phyloP scores from a whole-genome alignment of 2,888 invertebrate genomes.

The Leptogaster cylindrica region DNA sequence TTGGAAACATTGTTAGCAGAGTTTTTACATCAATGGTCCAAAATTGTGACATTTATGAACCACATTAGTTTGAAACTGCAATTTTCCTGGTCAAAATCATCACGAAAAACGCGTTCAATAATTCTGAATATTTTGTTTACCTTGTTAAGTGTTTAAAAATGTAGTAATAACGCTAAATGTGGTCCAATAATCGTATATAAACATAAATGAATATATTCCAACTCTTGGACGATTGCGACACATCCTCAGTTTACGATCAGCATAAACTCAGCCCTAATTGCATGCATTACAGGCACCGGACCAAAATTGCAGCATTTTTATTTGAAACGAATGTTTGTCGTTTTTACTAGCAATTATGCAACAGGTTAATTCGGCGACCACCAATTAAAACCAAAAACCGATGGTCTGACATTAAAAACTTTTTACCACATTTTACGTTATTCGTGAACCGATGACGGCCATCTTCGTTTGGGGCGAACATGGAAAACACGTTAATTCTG shows the following conservation, averaged over 20 bases:
- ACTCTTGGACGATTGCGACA: constrained; percentile 19
- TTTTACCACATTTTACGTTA: constrained; percentile 32
- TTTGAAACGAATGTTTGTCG: neutral
- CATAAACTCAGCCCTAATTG: constrained; percentile 21
- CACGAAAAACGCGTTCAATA: no score
- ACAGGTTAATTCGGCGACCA: neutral
- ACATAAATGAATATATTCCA: no score
- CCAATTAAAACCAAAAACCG: neutral
- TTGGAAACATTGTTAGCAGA: no score
- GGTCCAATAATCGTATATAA: neutral
- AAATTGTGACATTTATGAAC: no score
- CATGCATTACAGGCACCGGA: neutral
- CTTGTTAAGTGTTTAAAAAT: neutral
- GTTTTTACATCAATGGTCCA: no score
- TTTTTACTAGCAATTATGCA: constrained; percentile 21
- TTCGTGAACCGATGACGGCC: no score
- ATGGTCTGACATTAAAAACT: neutral
- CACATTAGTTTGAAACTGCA: no score
- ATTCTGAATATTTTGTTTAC: no score
- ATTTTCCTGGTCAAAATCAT: no score
- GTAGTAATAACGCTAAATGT: neutral
- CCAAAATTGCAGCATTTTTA: neutral
- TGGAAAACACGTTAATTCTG: no score
- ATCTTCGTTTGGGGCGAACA: no score
- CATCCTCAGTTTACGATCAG: neutral